Evolutionary conservation across 2,888 invertebrate species (phyloP), one percentile per base, ranked within the genome.

Genomic region (Idaea straminata): DNA sequence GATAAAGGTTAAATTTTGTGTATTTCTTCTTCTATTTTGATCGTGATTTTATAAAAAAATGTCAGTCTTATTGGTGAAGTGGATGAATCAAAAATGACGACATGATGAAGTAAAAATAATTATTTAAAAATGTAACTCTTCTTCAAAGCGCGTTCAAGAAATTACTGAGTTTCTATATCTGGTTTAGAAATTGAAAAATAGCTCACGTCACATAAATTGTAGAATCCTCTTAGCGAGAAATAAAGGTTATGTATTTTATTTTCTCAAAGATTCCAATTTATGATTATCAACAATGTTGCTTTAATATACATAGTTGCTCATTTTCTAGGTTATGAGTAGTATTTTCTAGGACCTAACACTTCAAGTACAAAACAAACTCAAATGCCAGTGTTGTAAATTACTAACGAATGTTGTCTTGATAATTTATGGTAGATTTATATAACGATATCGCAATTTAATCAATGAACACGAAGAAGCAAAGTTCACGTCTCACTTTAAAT

Each of bases 401-500:
- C 5, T 5, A 7, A 36, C 10, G 10, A 36, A 36, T 36, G 0
- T 36, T 36, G 36, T 36, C 6, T 5, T 36, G 36, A 36, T 10
- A 36, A 36, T 36, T 36, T 25, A 25, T 2, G 25, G 47, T 47
- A 10, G 13, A 36, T 36, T 36, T 36, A 10, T 36, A 4, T 7
- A 7, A 36, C 36, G 10, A 7, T 36, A 36, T 36, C 5, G 10
- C 6, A 7, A 36, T 36, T 36, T 36, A 36, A 10, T 36, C 5
- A 25, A 25, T 25, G 3, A 25, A 25, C 25, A 25, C 25, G 25
- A 25, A 25, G 10, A 5, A 13, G 7, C 15, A 68, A 66, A 67
- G 66, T 71, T 69, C 64, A 67, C 63, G 5, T 63, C 63, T 63
- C 67, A 69, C 61, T 70, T 65, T 61, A 61, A 63, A 72, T 72